A percentile compares a stretch with the other conserved stretches of the same genome.
phyloP scores from a whole-genome alignment of 2,888 invertebrate genomes.

The Drosophila flavopinicola region DNA sequence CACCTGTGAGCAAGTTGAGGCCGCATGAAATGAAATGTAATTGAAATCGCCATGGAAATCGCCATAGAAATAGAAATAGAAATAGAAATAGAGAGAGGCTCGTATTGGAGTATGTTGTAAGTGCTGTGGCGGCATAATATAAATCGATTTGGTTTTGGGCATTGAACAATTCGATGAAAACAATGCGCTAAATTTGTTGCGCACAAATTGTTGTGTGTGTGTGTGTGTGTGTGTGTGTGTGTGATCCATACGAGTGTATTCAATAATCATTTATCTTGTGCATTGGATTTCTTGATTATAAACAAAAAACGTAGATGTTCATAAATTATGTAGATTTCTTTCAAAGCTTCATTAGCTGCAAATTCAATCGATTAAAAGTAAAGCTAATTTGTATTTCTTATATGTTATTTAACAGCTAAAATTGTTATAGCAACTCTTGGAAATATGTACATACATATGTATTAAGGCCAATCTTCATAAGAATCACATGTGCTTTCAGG shows the following conservation, averaged over 20 bases:
- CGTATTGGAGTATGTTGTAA: conserved; percentile 32
- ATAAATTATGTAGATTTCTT: conserved; percentile 54
- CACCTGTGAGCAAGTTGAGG: conserved; percentile 71
- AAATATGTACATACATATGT: no score
- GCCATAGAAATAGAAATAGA: neutral
- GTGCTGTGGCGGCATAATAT: conserved; percentile 25
- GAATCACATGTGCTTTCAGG: no score
- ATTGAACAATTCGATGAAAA: conserved; percentile 67
- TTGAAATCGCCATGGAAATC: conserved; percentile 54
- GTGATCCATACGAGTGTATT: conserved; percentile 29
- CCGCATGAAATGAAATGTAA: conserved; percentile 62
- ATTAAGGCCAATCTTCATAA: no score
- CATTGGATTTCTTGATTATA: conserved; percentile 63
- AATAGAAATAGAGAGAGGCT: neutral
- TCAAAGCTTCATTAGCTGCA: conserved; percentile 46
- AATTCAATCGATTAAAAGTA: conserved; percentile 11
- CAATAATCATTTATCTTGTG: conserved; percentile 75
- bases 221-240: neutral
- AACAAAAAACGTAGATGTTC: conserved; percentile 48
- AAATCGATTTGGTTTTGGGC: conserved; percentile 63
- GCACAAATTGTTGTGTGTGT: conserved; percentile 53
- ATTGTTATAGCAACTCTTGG: neutral
- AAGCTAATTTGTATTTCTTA: neutral
- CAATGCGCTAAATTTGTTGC: conserved; percentile 75
- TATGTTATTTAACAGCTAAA: neutral